Percentiles rank a stretch among this genome's conserved stretches.
These are phyloP conservation scores for Cryptus viduatorius DNA, from an alignment of 2,888 invertebrate species.

Conservation along the genomic window DNA sequence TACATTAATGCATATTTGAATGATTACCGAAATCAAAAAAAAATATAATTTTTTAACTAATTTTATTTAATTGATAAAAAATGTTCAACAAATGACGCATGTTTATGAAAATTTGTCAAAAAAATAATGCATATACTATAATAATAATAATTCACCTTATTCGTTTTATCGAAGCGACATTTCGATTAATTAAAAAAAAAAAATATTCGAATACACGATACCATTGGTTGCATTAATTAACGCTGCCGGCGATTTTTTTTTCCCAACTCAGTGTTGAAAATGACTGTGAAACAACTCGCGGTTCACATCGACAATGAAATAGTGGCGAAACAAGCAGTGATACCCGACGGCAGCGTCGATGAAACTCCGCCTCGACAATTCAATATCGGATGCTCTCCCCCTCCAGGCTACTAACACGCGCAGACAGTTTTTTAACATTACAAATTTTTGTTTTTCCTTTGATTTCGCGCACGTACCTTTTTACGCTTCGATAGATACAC, in stretches of 20 bases:
- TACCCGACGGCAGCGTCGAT: constrained; percentile 2
- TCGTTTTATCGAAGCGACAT: no score
- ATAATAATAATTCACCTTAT: no score
- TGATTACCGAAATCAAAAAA: background rate
- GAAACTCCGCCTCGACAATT: background rate
- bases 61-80: no score
- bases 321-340: background rate
- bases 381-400: background rate
- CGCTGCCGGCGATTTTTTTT: background rate
- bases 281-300: constrained; percentile 1
- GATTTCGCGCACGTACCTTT: constrained; percentile 1
- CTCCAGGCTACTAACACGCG: background rate
- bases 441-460: constrained; percentile 14
- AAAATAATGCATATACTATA: no score
- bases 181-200: background rate
- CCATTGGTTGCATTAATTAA: background rate
- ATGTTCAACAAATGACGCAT: no score
- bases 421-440: background rate
- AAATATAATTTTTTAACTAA: no score
- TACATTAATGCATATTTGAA: background rate
- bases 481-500: constrained; percentile 12
- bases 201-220: background rate
- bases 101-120: no score
- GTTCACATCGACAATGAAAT: background rate
- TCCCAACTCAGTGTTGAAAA: background rate